Evolutionary conservation across 2,113 vertebrate genomes (phyloP).

Genomic region (Diadophis punctatus): DNA sequence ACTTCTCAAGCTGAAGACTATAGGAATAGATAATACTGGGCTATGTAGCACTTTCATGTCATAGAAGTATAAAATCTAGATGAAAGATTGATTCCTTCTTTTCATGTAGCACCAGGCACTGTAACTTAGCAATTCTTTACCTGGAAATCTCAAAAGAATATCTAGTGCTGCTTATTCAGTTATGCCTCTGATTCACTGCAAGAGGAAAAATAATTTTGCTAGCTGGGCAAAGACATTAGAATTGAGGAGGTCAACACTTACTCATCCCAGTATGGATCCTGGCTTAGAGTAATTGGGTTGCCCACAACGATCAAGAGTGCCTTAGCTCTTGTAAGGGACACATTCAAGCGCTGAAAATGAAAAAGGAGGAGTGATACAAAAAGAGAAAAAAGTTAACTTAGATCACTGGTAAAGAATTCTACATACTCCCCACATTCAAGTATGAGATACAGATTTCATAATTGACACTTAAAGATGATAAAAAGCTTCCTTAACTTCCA

Average conservation of each 20-base stretch:
- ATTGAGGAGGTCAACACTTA: constrained; percentile 51
- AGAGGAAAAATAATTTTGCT: neutral
- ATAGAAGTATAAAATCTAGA: neutral
- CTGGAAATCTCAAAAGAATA: neutral
- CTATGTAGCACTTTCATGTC: neutral
- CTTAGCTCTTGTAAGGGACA: constrained; percentile 91
- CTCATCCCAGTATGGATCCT: constrained; percentile 78
- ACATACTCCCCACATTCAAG: neutral
- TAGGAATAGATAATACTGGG: neutral
- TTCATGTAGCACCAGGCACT: neutral
- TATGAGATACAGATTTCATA: neutral
- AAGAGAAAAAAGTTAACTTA: neutral
- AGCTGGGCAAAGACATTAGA: neutral
- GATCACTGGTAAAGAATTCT: neutral
- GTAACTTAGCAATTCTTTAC: neutral
- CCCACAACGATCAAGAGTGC: constrained; percentile 89
- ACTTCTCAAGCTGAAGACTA: neutral
- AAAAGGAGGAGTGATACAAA: neutral
- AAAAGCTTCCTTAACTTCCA: neutral
- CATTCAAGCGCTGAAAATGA: constrained; percentile 83
- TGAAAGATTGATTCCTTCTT: neutral
- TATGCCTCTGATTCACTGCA: neutral
- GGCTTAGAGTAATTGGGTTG: constrained; percentile 78
- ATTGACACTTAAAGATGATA: neutral
- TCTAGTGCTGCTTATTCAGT: neutral